Evolutionary conservation across 2,797 vertebrate species (phyloP).

Genomic region (Enteromius paludinosus): DNA sequence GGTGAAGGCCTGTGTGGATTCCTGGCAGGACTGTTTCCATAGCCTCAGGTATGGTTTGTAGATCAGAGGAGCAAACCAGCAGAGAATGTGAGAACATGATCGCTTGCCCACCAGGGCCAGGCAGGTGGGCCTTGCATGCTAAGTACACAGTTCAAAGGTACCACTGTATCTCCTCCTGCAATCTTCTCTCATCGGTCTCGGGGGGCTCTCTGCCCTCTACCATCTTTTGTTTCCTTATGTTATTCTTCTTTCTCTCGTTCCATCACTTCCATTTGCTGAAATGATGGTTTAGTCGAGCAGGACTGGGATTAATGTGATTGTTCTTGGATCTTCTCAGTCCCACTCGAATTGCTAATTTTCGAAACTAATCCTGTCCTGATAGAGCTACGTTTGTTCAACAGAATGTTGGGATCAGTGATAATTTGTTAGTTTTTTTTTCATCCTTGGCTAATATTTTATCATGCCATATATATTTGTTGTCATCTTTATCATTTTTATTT

Average conservation of each 20-base stretch:
- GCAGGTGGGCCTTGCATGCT: constrained; percentile 34
- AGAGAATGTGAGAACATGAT: constrained; percentile 44
- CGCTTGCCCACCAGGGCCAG: constrained; percentile 18
- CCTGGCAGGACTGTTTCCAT: constrained; percentile 29
- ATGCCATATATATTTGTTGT: background rate
- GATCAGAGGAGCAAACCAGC: constrained; percentile 45
- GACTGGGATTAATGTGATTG: background rate
- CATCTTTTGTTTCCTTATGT: background rate
- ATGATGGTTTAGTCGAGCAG: background rate
- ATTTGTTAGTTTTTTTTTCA: background rate
- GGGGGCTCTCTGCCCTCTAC: background rate
- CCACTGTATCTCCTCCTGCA: background rate
- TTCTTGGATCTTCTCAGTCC: background rate
- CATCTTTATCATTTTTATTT: background rate
- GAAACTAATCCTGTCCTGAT: background rate
- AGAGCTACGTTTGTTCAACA: background rate
- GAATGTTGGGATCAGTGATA: background rate
- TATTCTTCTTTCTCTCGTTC: background rate
- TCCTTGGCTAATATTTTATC: background rate
- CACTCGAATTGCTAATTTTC: background rate
- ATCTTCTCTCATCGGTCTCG: background rate
- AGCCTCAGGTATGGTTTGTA: constrained; percentile 46
- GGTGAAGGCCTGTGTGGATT: constrained; percentile 34
- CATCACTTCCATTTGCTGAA: constrained; percentile 16
- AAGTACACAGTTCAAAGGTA: constrained; percentile 23